A percentile compares a stretch with the other conserved stretches of the same genome.
Conservation (phyloP, 2,888 invertebrate species). For the Eucera pruinosa region DNA sequence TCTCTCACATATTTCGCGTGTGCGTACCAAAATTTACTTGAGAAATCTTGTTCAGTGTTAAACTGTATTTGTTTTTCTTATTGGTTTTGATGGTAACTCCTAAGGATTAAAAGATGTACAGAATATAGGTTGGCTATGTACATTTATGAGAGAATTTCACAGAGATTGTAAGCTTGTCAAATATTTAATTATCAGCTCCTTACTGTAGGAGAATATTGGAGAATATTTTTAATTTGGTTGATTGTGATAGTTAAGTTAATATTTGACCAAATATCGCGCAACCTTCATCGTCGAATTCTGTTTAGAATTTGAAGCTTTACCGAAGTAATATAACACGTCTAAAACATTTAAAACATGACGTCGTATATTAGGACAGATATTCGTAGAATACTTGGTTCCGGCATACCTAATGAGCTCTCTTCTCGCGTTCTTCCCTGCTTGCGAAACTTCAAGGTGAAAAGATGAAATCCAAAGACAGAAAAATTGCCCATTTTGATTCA, state of each 20-base stretch:
- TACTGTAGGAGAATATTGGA: too few species aligned
- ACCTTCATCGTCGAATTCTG: background rate
- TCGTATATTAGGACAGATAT: background rate
- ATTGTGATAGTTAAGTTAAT: background rate
- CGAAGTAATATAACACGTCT: conserved; percentile 9
- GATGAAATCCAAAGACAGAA: background rate
- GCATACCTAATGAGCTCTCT: conserved; percentile 10
- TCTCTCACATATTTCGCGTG: too few species aligned
- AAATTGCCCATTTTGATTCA: background rate
- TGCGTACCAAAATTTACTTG: too few species aligned
- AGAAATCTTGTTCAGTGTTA: too few species aligned
- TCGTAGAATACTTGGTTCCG: conserved; percentile 10
- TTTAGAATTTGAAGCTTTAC: background rate
- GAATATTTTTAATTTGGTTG: background rate
- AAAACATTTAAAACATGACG: conserved; percentile 7
- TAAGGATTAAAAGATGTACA: too few species aligned
- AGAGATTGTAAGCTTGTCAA: too few species aligned
- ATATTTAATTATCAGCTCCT: too few species aligned
- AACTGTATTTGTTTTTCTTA: too few species aligned
- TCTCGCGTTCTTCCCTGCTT: conserved; percentile 2
- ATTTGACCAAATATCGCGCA: background rate
- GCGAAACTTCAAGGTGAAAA: conserved; percentile 34
- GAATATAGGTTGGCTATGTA: too few species aligned
- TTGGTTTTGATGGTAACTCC: too few species aligned
- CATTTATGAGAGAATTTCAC: too few species aligned